Conservation (phyloP, 2,797 vertebrate species). For the Betta splendens region DNA sequence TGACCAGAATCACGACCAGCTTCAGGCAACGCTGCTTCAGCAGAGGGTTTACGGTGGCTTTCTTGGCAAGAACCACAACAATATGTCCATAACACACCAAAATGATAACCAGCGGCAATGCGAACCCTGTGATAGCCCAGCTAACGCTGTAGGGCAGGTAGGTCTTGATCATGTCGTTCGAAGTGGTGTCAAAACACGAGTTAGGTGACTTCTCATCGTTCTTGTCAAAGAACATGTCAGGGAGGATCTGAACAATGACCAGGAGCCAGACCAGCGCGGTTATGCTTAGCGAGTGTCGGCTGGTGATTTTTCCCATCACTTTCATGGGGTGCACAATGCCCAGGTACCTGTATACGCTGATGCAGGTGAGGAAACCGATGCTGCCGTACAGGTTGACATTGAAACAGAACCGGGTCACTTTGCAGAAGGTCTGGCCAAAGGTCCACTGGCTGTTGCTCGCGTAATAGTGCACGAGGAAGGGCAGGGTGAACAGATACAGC, state of each 20-base stretch:
- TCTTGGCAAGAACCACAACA: conserved; percentile 75
- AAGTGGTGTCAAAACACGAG: conserved; percentile 78
- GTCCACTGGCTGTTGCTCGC: conserved; percentile 64
- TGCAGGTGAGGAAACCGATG: conserved; percentile 87
- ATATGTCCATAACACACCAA: conserved; percentile 81
- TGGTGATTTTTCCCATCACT: conserved; percentile 74
- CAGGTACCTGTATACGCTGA: conserved; percentile 86
- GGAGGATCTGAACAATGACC: conserved; percentile 78
- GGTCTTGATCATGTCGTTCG: fast-evolving
- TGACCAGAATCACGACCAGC: conserved; percentile 75
- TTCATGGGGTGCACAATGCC: conserved; percentile 85
- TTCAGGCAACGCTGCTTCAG: conserved; percentile 80
- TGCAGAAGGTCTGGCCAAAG: conserved; percentile 82
- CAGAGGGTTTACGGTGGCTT: conserved; percentile 62
- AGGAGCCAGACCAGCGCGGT: conserved; percentile 75
- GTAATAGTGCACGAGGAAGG: conserved; percentile 85
- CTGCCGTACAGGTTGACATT: conserved; percentile 87
- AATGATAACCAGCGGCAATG: conserved; percentile 79
- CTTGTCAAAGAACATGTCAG: conserved; percentile 82
- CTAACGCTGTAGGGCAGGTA: conserved; percentile 76
- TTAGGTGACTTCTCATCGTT: fast-evolving
- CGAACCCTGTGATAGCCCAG: conserved; percentile 78
- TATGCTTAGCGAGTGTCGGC: conserved; percentile 49
- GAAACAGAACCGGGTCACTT: conserved; percentile 80
- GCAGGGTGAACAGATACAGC: conserved; percentile 82